Percentiles rank a stretch among this genome's conserved stretches.
Evolutionary conservation across 2,888 invertebrate species (phyloP).

Genomic region (Caenorhabditis plicata): DNA sequence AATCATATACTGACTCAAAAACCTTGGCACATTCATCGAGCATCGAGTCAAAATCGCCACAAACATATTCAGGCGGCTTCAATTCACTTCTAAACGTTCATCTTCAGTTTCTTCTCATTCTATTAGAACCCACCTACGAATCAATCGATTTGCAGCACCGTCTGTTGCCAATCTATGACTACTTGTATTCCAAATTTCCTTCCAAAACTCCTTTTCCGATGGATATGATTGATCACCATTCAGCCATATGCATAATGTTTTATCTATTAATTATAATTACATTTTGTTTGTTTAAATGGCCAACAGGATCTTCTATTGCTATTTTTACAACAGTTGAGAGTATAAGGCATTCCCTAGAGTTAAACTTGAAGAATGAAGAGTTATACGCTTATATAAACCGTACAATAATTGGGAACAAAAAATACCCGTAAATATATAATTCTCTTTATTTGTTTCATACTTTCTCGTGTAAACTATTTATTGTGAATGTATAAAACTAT

Average conservation of each 20-base stretch:
- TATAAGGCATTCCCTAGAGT: no score
- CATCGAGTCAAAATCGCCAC: conserved; percentile 59
- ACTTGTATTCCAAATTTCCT: conserved; percentile 49
- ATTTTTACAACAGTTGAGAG: no score
- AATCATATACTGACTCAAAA: background rate
- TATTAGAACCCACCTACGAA: conserved; percentile 19
- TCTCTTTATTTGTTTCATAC: no score
- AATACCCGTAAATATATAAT: no score
- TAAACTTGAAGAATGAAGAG: no score
- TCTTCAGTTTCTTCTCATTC: background rate
- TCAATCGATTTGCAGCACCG: conserved; percentile 54
- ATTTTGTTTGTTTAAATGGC: no score
- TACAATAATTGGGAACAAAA: no score
- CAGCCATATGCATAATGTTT: conserved; percentile 26
- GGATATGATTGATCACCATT: conserved; percentile 27
- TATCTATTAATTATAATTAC: no score
- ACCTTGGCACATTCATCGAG: background rate
- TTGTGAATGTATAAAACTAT: no score
- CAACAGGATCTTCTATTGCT: no score
- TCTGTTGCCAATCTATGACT: conserved; percentile 47
- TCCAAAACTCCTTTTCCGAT: conserved; percentile 29
- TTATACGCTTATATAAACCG: no score
- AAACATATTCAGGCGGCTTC: conserved; percentile 24
- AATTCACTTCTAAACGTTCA: background rate
- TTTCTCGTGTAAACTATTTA: no score